A percentile compares a stretch with the other conserved stretches of the same genome.
These are phyloP conservation scores for Cataglyphis livida DNA, from an alignment of 2,888 invertebrate genomes.

Conservation along the genomic window DNA sequence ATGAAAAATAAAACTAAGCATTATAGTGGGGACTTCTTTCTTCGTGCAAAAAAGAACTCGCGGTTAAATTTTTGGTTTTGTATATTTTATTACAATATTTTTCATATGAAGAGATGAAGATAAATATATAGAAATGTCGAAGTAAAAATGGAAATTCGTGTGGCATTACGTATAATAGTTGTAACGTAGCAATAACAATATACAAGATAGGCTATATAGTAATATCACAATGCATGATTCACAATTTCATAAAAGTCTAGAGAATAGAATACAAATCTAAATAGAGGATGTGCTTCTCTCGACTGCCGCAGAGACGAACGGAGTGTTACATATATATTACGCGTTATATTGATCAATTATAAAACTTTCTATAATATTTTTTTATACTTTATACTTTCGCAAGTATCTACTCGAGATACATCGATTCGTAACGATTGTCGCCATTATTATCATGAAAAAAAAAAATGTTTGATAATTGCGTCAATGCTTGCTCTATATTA, in stretches of 20 bases:
- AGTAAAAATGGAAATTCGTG: conserved; percentile 85
- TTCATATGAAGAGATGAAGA: conserved; percentile 85
- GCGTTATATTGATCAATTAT: conserved; percentile 61
- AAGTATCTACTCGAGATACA: conserved; percentile 58
- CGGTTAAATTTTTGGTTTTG: conserved; percentile 72
- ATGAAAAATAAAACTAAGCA: neutral
- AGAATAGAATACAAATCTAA: conserved; percentile 76
- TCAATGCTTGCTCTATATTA: neutral
- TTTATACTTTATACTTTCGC: conserved; percentile 54
- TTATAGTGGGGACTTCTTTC: neutral
- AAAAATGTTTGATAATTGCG: neutral
- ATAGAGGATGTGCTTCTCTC: conserved; percentile 54
- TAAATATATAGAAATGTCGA: conserved; percentile 85
- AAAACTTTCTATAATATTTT: conserved; percentile 53
- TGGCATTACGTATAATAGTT: conserved; percentile 77
- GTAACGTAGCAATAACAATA: conserved; percentile 80
- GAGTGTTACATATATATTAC: conserved; percentile 44
- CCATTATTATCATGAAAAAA: conserved; percentile 58
- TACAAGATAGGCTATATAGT: conserved; percentile 85
- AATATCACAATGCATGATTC: conserved; percentile 86
- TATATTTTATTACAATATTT: conserved; percentile 84
- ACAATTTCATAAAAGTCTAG: conserved; percentile 83
- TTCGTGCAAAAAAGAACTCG: neutral
- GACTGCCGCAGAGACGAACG: conserved; percentile 57
- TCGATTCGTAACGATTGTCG: conserved; percentile 58